phyloP scores from a whole-genome alignment of 92 coral and sea anemone species.

The Virgularia gustaviana region DNA sequence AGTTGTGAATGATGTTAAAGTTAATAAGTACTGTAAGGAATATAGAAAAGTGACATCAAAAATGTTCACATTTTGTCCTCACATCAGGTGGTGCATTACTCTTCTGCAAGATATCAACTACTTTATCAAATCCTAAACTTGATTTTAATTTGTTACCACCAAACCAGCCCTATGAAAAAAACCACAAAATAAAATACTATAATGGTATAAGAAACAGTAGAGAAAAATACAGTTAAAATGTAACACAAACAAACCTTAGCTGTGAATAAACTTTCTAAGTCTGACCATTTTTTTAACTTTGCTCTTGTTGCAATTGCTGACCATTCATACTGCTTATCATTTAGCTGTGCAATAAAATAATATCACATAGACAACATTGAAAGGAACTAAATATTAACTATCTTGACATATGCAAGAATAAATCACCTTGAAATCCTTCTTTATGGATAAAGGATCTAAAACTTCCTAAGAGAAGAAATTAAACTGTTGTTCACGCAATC shows the following conservation, averaged over 20 bases:
- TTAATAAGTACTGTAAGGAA: background rate
- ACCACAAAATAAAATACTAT: too few relatives aligned
- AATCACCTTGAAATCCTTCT: slow-evolving; percentile 67
- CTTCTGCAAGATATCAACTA: slow-evolving; percentile 65
- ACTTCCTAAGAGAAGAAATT: slow-evolving; percentile 6
- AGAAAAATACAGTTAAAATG: too few relatives aligned
- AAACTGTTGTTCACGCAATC: background rate
- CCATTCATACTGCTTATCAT: slow-evolving; percentile 94
- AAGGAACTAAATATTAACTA: background rate
- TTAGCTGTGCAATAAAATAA: slow-evolving; percentile 43
- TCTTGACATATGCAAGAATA: background rate
- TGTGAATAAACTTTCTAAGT: slow-evolving; percentile 72
- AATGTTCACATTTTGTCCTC: slow-evolving; percentile 3
- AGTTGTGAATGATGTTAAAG: background rate
- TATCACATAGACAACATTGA: background rate
- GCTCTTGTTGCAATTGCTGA: slow-evolving; percentile 74
- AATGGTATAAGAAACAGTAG: too few relatives aligned
- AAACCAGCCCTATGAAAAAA: slow-evolving; percentile 70
- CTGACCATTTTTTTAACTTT: slow-evolving; percentile 72
- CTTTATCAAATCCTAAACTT: slow-evolving; percentile 74
- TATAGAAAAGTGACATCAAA: background rate
- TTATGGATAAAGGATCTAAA: slow-evolving; percentile 36
- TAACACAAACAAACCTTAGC: slow-evolving; percentile 58
- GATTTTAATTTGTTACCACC: slow-evolving; percentile 76
- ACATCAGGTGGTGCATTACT: slow-evolving; percentile 77